phyloP scores from a whole-genome alignment of 1,140 invertebrate species.

The Pogonognathellus flavescens region DNA sequence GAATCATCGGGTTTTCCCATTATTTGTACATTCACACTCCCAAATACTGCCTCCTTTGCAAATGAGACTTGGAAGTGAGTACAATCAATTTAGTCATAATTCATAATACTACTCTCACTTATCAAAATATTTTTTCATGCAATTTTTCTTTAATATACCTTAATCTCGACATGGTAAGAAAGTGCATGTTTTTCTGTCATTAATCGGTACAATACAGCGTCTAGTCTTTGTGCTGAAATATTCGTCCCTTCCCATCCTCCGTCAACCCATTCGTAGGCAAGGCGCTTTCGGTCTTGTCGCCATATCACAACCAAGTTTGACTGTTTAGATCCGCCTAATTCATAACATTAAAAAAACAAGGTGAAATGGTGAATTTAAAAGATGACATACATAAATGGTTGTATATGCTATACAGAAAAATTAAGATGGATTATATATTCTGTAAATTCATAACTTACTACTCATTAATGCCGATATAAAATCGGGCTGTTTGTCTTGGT shows the following conservation, averaged over 20 bases:
- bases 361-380: not conserved
- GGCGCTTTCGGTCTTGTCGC: conserved; percentile 83
- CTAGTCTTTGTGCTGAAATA: conserved; percentile 79
- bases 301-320: conserved; percentile 83
- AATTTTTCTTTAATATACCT: conserved; percentile 60
- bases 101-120: too few relatives aligned
- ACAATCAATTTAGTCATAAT: too few relatives aligned
- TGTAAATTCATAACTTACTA: conserved; percentile 69
- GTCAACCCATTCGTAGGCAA: conserved; percentile 93
- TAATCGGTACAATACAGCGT: conserved; percentile 79
- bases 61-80: too few relatives aligned
- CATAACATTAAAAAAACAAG: conserved; percentile 29
- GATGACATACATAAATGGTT: too few relatives aligned
- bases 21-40: too few relatives aligned
- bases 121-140: too few relatives aligned
- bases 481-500: conserved; percentile 83
- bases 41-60: too few relatives aligned
- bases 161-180: conserved; percentile 70
- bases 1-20: too few relatives aligned
- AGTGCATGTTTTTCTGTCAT: conserved; percentile 78
- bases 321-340: conserved; percentile 51
- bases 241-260: conserved; percentile 79
- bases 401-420: too few relatives aligned
- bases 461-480: conserved; percentile 83
- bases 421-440: too few relatives aligned